Conservation (phyloP, 2,113 vertebrate species). For the Otocyon megalotis region DNA sequence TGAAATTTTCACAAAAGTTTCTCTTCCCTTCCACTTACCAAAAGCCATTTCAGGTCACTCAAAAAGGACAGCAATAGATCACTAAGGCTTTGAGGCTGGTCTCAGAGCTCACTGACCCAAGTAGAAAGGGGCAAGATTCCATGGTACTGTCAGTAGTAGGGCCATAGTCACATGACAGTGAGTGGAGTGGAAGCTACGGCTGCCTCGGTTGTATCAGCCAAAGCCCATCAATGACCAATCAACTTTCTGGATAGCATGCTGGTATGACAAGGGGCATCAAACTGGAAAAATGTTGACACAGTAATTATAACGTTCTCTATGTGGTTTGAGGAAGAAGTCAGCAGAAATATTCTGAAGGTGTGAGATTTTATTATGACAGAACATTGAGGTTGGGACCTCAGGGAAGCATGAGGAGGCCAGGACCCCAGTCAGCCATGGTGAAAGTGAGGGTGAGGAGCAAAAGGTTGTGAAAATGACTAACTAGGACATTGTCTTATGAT, state of each 20-base stretch:
- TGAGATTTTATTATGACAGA: not conserved
- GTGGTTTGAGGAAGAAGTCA: not conserved
- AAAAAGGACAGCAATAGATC: not conserved
- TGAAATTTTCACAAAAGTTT: conserved; percentile 35
- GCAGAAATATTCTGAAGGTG: not conserved
- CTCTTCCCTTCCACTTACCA: not conserved
- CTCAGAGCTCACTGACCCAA: too few species aligned
- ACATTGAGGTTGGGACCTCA: not conserved
- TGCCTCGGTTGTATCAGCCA: not conserved
- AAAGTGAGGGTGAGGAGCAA: not conserved
- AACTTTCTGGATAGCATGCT: not conserved
- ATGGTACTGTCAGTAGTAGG: not conserved
- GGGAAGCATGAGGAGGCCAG: not conserved
- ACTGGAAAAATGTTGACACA: not conserved
- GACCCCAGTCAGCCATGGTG: not conserved
- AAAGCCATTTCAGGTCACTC: conserved; percentile 24
- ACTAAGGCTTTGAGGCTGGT: not conserved
- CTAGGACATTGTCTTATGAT: not conserved
- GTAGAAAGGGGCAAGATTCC: not conserved
- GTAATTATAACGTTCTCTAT: not conserved
- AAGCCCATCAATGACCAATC: not conserved
- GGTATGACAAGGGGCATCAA: not conserved
- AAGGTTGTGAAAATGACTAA: not conserved
- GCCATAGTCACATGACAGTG: not conserved
- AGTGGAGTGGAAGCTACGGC: not conserved